Evolutionary conservation across 2,888 invertebrate genomes (phyloP).

Genomic region (Drosophila longiperda): DNA sequence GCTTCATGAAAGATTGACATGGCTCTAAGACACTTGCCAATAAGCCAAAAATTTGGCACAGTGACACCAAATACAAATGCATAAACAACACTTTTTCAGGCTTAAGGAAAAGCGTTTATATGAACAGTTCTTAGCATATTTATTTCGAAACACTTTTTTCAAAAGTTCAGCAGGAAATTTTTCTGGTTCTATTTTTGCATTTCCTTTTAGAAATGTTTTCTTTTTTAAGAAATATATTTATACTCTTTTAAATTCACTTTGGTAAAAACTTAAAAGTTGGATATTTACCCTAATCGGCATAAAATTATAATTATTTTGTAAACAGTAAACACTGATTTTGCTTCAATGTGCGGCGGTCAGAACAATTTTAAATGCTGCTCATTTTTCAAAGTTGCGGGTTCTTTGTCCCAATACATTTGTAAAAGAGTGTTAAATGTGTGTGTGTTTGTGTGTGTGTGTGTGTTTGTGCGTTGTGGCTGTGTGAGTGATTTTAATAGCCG

Average conservation of each 20-base stretch:
- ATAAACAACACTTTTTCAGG: neutral
- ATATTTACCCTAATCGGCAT: neutral
- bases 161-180: neutral
- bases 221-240: neutral
- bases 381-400: conserved; percentile 74
- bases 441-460: conserved; percentile 33
- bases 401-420: conserved; percentile 50
- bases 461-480: conserved; percentile 33
- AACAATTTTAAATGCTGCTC: conserved; percentile 76
- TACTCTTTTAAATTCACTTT: neutral
- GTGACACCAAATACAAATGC: conserved; percentile 5
- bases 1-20: conserved; percentile 36
- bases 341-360: conserved; percentile 55
- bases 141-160: neutral
- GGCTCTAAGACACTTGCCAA: conserved; percentile 34
- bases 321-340: neutral
- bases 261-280: neutral
- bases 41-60: conserved; percentile 29
- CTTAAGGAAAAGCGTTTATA: neutral
- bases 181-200: neutral
- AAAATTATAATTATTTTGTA: neutral
- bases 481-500: conserved; percentile 76
- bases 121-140: neutral
- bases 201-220: neutral
- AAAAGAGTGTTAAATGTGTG: conserved; percentile 36